Percentiles rank a stretch among this genome's conserved stretches.
Evolutionary conservation across 1,140 invertebrate species (phyloP).

Genomic region (Rhyacophila brunnea): DNA sequence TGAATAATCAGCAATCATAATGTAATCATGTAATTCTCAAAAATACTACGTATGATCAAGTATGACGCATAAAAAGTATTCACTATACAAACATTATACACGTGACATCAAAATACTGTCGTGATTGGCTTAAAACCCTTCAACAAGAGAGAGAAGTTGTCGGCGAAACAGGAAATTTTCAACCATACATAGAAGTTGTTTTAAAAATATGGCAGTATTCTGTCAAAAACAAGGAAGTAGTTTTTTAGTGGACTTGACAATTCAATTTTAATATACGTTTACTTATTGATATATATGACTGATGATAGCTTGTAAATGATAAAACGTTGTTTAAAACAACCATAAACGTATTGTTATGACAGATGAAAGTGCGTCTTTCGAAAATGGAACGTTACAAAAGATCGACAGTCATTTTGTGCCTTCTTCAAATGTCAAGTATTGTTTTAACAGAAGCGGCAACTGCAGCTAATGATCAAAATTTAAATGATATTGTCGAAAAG

Average conservation of each 20-base stretch:
- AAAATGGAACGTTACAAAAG: constrained; percentile 14
- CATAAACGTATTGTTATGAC: neutral
- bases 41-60: too few species aligned
- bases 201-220: constrained; percentile 4
- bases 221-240: constrained; percentile 1
- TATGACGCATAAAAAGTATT: too few species aligned
- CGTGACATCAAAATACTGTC: too few species aligned
- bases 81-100: too few species aligned
- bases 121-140: too few species aligned
- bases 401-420: constrained; percentile 7
- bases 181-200: neutral
- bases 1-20: too few species aligned
- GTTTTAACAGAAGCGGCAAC: constrained; percentile 1
- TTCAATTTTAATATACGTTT: too few species aligned
- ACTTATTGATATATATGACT: too few species aligned
- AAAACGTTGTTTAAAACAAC: neutral
- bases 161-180: neutral
- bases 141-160: neutral
- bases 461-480: constrained; percentile 34
- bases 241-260: too few species aligned
- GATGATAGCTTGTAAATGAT: too few species aligned
- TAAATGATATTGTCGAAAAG: constrained; percentile 47
- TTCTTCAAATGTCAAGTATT: neutral
- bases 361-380: neutral
- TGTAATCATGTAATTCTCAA: too few species aligned